A percentile compares a stretch with the other conserved stretches of the same genome.
phyloP scores from a whole-genome alignment of 2,113 vertebrate genomes.

The Rallus limicola region DNA sequence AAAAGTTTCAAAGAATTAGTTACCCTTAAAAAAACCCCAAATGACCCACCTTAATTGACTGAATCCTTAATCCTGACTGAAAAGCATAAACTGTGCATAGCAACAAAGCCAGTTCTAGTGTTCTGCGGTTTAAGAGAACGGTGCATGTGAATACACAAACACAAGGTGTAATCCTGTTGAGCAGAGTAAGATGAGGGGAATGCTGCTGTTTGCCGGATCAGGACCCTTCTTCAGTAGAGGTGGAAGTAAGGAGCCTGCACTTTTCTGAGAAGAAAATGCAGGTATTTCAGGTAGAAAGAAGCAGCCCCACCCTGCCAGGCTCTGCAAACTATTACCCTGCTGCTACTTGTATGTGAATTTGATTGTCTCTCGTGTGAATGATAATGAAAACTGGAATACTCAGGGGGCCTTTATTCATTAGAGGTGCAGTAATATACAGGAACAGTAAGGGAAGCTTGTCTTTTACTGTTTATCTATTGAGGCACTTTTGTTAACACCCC shows the following conservation, averaged over 20 bases:
- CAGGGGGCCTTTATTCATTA: not conserved
- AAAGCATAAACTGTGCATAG: not conserved
- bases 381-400: slow-evolving; percentile 51
- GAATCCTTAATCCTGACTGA: not conserved
- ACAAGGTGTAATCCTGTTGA: not conserved
- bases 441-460: not conserved
- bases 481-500: not conserved
- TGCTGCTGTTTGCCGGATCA: not conserved
- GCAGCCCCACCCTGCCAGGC: not conserved
- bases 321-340: slow-evolving; percentile 1
- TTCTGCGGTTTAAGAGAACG: not conserved
- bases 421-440: not conserved
- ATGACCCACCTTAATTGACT: not conserved
- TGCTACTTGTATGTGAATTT: not conserved
- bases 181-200: not conserved
- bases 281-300: not conserved
- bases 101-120: not conserved
- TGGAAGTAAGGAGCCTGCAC: not conserved
- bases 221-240: not conserved
- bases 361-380: slow-evolving; percentile 40
- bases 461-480: not conserved
- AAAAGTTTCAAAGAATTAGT: slow-evolving; percentile 35
- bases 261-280: slow-evolving; percentile 18
- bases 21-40: not conserved
- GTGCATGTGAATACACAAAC: not conserved